Conservation (phyloP, 2,888 invertebrate genomes). For the Falcaria lacertinaria region DNA sequence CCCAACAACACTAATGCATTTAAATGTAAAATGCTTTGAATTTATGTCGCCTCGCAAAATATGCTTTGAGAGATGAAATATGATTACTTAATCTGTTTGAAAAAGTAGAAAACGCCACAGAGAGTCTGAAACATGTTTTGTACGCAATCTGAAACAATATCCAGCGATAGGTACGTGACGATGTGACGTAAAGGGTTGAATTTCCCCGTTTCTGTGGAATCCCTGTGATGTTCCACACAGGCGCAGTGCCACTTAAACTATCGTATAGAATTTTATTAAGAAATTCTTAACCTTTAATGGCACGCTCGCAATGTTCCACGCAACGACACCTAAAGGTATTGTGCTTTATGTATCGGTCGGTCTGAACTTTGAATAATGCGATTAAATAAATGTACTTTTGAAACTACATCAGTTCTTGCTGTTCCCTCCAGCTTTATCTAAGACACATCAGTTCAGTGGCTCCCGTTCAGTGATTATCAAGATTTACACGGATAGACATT, state of each 20-base stretch:
- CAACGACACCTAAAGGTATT: not conserved
- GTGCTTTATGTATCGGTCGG: too few species aligned
- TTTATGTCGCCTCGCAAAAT: not conserved
- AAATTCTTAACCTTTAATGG: conserved; percentile 27
- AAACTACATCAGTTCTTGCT: too few species aligned
- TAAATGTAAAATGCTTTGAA: not conserved
- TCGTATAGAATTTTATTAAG: conserved; percentile 37
- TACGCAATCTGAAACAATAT: too few species aligned
- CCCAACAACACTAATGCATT: conserved; percentile 1
- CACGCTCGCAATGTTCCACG: conserved; percentile 6
- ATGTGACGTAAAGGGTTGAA: conserved; percentile 31
- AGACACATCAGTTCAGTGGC: too few species aligned
- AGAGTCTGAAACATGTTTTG: too few species aligned
- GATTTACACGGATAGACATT: too few species aligned
- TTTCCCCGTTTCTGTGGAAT: conserved; percentile 43
- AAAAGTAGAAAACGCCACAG: too few species aligned
- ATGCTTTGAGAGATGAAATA: not conserved
- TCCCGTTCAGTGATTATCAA: too few species aligned
- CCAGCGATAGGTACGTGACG: conserved; percentile 16
- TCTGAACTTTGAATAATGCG: too few species aligned
- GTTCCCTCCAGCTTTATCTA: too few species aligned
- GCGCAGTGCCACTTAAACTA: conserved; percentile 34
- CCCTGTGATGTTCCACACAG: conserved; percentile 38
- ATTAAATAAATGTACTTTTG: too few species aligned
- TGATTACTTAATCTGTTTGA: not conserved